These are phyloP conservation scores for Eupeodes luniger DNA, from an alignment of 2,888 invertebrate genomes.

Conservation along the genomic window DNA sequence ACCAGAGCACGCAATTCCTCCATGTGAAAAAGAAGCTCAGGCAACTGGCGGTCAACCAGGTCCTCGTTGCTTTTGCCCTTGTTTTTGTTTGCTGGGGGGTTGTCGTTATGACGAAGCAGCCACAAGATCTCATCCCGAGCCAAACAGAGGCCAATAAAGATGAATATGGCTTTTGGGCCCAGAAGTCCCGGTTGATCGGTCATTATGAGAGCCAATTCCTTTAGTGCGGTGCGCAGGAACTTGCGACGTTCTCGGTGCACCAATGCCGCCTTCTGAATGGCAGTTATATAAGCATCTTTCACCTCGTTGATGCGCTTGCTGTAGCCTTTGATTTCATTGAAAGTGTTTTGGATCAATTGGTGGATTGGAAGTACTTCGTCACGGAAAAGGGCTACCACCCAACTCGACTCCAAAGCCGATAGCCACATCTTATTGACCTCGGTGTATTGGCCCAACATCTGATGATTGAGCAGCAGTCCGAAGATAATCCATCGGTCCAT, in stretches of 20 bases:
- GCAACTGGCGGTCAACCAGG: constrained; percentile 96
- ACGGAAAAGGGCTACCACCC: constrained; percentile 97
- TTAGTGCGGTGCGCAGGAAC: constrained; percentile 96
- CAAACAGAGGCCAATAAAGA: constrained; percentile 97
- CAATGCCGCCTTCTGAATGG: constrained; percentile 95
- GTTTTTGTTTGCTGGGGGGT: constrained; percentile 94
- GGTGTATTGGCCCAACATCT: constrained; percentile 91
- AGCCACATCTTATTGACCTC: constrained; percentile 95
- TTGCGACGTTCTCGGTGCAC: constrained; percentile 98
- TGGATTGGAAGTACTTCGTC: constrained; percentile 99
- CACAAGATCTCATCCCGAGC: constrained; percentile 98
- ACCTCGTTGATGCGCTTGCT: constrained; percentile 96
- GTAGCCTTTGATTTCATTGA: constrained; percentile 97
- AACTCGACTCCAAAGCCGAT: constrained; percentile 95
- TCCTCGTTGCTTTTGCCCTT: constrained; percentile 94
- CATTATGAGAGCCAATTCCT: constrained; percentile 96
- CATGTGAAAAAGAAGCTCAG: constrained; percentile 98
- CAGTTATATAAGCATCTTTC: constrained; percentile 96
- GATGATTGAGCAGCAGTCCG: constrained; percentile 96
- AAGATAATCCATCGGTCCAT: constrained; percentile 99
- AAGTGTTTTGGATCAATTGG: constrained; percentile 95
- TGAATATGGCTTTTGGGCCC: constrained; percentile 98
- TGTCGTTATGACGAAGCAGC: constrained; percentile 97
- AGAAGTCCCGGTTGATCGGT: constrained; percentile 98
- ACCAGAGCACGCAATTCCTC: constrained; percentile 97